phyloP scores from a whole-genome alignment of 2,888 invertebrate species.

The Cheiracanthium punctorium region DNA sequence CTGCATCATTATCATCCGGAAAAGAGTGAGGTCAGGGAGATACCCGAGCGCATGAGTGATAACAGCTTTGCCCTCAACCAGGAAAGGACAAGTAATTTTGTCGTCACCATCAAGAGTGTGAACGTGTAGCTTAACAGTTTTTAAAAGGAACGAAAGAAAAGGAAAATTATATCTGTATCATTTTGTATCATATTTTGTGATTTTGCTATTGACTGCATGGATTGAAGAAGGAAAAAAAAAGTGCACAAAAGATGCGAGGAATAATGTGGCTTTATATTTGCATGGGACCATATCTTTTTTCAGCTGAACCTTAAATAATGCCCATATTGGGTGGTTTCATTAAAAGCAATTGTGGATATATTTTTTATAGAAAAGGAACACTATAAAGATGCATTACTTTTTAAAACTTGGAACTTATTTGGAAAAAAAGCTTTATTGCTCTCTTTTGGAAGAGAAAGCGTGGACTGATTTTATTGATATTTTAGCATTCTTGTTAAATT shows the following conservation, averaged over 20 bases:
- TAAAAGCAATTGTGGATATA: slow-evolving; percentile 46
- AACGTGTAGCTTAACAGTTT: slow-evolving; percentile 50
- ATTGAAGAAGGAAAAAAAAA: neutral
- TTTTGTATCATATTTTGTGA: slow-evolving; percentile 21
- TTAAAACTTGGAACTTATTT: neutral
- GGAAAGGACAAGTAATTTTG: slow-evolving; percentile 60
- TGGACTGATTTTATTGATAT: neutral
- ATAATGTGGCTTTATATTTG: slow-evolving; percentile 30
- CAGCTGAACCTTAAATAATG: slow-evolving; percentile 30
- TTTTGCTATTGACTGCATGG: slow-evolving; percentile 22
- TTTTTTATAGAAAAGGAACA: slow-evolving; percentile 49
- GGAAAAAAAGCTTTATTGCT: neutral
- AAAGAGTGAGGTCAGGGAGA: slow-evolving; percentile 34
- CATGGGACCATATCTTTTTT: slow-evolving; percentile 68
- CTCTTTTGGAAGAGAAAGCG: neutral
- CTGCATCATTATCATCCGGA: slow-evolving; percentile 63
- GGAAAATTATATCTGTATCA: no score
- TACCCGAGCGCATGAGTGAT: slow-evolving; percentile 13
- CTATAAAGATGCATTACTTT: slow-evolving; percentile 18
- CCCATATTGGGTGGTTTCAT: slow-evolving; percentile 40
- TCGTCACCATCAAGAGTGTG: slow-evolving; percentile 68
- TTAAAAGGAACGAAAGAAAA: no score
- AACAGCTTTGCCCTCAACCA: slow-evolving; percentile 23
- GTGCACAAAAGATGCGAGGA: slow-evolving; percentile 1
- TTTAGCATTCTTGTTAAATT: slow-evolving; percentile 10